These are phyloP conservation scores for Sycophila sp. DNA, from an alignment of 1,140 invertebrate genomes.

Conservation along the genomic window DNA sequence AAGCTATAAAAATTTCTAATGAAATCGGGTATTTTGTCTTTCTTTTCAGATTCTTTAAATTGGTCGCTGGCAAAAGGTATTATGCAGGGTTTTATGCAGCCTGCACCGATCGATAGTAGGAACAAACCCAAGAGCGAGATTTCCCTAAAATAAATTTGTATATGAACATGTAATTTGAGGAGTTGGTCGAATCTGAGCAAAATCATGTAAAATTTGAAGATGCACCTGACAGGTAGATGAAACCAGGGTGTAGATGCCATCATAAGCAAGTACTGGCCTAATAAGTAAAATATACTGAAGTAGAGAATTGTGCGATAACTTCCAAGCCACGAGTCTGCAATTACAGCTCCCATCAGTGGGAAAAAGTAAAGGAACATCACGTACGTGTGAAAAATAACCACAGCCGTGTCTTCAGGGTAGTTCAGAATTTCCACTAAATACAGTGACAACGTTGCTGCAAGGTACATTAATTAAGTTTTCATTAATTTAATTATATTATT, in stretches of 20 bases:
- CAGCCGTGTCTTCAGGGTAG: constrained; percentile 75
- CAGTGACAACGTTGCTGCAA: constrained; percentile 82
- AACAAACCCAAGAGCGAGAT: constrained; percentile 81
- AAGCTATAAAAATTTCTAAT: constrained; percentile 95
- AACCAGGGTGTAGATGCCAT: constrained; percentile 72
- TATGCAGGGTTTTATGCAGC: constrained; percentile 98
- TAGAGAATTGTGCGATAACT: constrained; percentile 90
- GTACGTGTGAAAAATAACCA: constrained; percentile 86
- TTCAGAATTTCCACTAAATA: constrained; percentile 79
- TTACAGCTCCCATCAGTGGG: constrained; percentile 85
- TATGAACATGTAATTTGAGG: no score
- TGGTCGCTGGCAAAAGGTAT: constrained; percentile 98
- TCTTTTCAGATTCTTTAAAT: constrained; percentile 83
- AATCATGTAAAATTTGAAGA: no score
- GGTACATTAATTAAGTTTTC: no score
- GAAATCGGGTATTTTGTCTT: constrained; percentile 80
- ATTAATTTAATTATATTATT: no score
- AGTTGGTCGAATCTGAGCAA: no score
- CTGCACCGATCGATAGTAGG: constrained; percentile 89
- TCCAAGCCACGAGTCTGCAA: constrained; percentile 88
- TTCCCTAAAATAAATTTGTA: no score
- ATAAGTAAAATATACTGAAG: constrained; percentile 86
- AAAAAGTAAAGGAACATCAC: constrained; percentile 86
- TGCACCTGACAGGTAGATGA: constrained; percentile 71
- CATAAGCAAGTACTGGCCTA: constrained; percentile 85